phyloP scores from a whole-genome alignment of 2,113 vertebrate species.

The Scartelaos histophorus region DNA sequence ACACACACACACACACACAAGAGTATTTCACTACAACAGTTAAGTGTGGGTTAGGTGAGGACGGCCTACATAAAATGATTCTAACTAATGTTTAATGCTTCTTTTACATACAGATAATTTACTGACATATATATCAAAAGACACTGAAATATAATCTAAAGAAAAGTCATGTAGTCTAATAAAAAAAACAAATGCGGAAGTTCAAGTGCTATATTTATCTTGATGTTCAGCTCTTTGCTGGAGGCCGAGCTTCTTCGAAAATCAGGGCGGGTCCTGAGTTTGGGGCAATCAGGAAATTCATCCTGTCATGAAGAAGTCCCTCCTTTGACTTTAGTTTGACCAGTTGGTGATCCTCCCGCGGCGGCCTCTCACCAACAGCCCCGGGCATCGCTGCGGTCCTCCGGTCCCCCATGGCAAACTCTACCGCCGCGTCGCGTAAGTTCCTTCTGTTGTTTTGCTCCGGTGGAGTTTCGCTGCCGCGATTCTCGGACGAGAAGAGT shows the following conservation, averaged over 20 bases:
- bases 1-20: too few species aligned
- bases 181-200: constrained; percentile 1
- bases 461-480: not conserved
- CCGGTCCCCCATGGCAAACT: constrained; percentile 34
- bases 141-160: not conserved
- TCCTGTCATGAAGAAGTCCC: not conserved
- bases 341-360: not conserved
- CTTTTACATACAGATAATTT: too few species aligned
- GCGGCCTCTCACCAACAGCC: not conserved
- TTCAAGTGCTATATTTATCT: not conserved
- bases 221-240: constrained; percentile 23
- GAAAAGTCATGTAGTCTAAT: not conserved
- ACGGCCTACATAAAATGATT: too few species aligned
- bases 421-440: constrained; percentile 30
- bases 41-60: too few species aligned
- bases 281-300: constrained; percentile 49
- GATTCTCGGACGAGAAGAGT: not conserved
- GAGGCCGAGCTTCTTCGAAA: constrained; percentile 6
- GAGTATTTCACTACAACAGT: too few species aligned
- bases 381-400: not conserved
- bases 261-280: constrained; percentile 47
- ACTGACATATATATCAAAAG: not conserved
- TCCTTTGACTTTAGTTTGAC: not conserved
- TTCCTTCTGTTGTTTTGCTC: not conserved
- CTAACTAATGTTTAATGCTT: too few species aligned